Conservation (phyloP, 2,113 vertebrate species). For the Hepsetus odoe region DNA sequence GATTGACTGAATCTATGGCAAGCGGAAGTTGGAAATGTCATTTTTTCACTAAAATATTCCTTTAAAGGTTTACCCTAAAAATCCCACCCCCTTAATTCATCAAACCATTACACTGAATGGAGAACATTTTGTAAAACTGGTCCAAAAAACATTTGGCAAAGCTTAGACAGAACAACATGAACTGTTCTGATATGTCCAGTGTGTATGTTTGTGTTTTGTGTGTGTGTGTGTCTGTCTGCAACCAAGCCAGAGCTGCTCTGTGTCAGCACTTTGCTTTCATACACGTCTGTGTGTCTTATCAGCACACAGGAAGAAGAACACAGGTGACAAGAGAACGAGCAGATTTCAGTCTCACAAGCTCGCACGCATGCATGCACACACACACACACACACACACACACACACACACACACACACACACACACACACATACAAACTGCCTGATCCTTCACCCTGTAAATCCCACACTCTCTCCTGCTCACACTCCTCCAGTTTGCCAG, state of each 20-base stretch:
- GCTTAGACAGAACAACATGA: too few relatives aligned
- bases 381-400: neutral
- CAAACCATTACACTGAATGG: too few relatives aligned
- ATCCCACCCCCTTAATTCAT: too few relatives aligned
- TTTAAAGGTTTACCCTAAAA: too few relatives aligned
- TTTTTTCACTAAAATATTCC: too few relatives aligned
- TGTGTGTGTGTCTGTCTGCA: neutral
- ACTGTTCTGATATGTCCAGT: too few relatives aligned
- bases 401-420: neutral
- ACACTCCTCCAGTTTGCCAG: conserved; percentile 32
- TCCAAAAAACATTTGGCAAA: too few relatives aligned
- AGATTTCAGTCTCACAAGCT: neutral
- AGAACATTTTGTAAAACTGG: too few relatives aligned
- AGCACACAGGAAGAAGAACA: conserved; percentile 3
- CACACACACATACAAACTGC: neutral
- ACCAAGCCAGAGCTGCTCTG: neutral
- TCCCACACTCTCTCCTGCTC: conserved; percentile 1
- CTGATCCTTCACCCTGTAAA: neutral
- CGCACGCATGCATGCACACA: neutral
- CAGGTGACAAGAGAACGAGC: conserved; percentile 22
- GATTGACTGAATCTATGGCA: too few relatives aligned
- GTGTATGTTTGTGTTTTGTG: neutral
- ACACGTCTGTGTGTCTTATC: neutral
- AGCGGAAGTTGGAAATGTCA: too few relatives aligned
- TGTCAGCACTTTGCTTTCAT: neutral